These are phyloP conservation scores for Drosophila parthenogenetica DNA, from an alignment of 2,888 invertebrate species.

Conservation along the genomic window DNA sequence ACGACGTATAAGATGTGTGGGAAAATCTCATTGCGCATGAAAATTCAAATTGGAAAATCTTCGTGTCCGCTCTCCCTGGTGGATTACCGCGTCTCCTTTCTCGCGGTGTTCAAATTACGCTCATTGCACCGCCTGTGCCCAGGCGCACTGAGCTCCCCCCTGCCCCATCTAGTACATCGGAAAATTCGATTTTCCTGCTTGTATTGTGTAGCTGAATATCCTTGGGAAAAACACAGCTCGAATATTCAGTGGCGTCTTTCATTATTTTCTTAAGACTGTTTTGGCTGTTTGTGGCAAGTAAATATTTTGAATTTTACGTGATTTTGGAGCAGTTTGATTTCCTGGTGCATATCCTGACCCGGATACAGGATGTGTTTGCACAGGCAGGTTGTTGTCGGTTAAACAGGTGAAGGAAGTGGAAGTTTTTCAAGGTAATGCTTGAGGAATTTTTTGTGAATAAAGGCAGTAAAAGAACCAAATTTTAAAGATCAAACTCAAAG, in stretches of 20 bases:
- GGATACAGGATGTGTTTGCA: slow-evolving; percentile 72
- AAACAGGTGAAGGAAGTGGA: slow-evolving; percentile 59
- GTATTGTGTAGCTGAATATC: slow-evolving; percentile 73
- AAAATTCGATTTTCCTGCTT: slow-evolving; percentile 60
- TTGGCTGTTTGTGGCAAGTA: slow-evolving; percentile 47
- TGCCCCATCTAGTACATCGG: slow-evolving; percentile 18
- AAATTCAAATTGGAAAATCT: slow-evolving; percentile 71
- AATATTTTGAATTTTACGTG: slow-evolving; percentile 71
- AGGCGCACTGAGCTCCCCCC: slow-evolving; percentile 43
- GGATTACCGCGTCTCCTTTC: slow-evolving; percentile 62
- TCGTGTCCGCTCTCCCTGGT: slow-evolving; percentile 55
- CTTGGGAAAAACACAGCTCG: slow-evolving; percentile 74
- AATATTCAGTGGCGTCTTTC: slow-evolving; percentile 21
- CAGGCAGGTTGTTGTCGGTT: slow-evolving; percentile 43
- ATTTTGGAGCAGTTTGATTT: slow-evolving; percentile 70
- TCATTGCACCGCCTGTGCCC: slow-evolving; percentile 62
- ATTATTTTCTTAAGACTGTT: slow-evolving; percentile 16
- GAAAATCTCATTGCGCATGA: slow-evolving; percentile 47
- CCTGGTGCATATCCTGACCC: slow-evolving; percentile 58
- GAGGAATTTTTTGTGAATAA: too few species aligned
- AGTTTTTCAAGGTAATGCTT: not conserved
- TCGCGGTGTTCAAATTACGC: slow-evolving; percentile 83
- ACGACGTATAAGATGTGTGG: slow-evolving; percentile 41
- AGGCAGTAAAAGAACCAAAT: not conserved
- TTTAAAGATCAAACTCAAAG: too few species aligned